Percentiles rank a stretch among this genome's conserved stretches.
phyloP scores from a whole-genome alignment of 2,797 vertebrate species.

The Coreius guichenoti region DNA sequence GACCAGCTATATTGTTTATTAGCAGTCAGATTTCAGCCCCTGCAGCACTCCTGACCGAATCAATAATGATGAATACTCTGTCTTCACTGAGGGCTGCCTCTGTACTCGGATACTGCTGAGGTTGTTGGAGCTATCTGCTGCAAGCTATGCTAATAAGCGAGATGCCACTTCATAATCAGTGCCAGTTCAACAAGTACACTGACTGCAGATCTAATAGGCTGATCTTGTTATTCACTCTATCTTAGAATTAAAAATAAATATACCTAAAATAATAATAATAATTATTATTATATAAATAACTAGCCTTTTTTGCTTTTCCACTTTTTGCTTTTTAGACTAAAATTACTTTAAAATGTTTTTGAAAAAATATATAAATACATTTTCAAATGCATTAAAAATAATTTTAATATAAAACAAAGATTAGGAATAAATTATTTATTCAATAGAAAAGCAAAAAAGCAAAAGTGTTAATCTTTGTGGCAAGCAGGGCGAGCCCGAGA shows the following conservation, averaged over 20 bases:
- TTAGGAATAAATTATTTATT: neutral
- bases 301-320: neutral
- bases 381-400: fast-evolving
- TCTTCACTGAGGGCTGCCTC: slow-evolving; percentile 5
- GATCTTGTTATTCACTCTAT: neutral
- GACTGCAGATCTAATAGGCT: slow-evolving; percentile 13
- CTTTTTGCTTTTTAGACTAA: neutral
- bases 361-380: neutral
- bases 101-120: slow-evolving; percentile 43
- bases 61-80: slow-evolving; percentile 45
- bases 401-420: neutral
- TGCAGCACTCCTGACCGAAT: slow-evolving; percentile 23
- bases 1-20: slow-evolving; percentile 33
- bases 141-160: slow-evolving; percentile 39
- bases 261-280: neutral
- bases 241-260: neutral
- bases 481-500: no score
- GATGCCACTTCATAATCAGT: slow-evolving; percentile 39
- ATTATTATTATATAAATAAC: neutral
- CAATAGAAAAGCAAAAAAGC: neutral
- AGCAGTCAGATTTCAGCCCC: slow-evolving; percentile 28
- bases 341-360: neutral
- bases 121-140: slow-evolving; percentile 35
- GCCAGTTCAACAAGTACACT: slow-evolving; percentile 15
- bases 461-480: no score